phyloP scores from a whole-genome alignment of 2,113 vertebrate genomes.

The Oryzias woworae region DNA sequence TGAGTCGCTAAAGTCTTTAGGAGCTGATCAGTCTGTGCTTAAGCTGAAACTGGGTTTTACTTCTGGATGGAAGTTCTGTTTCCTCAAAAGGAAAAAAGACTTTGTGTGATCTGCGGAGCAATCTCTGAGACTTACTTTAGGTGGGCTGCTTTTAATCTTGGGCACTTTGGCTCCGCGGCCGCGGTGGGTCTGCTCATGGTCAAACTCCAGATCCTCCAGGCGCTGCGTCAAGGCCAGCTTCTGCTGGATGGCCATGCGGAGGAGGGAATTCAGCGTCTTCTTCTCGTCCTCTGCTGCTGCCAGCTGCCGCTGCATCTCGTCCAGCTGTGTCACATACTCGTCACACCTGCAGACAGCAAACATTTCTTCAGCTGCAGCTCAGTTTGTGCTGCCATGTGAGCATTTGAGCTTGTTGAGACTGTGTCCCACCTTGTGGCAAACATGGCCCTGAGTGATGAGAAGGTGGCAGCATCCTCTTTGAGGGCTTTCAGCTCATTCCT shows the following conservation, averaged over 20 bases:
- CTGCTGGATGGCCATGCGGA: constrained; percentile 98
- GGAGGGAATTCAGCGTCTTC: constrained; percentile 96
- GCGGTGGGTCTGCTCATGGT: constrained; percentile 93
- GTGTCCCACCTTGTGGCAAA: constrained; percentile 92
- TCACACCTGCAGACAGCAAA: constrained; percentile 82
- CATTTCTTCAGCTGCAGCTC: neutral
- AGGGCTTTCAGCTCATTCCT: constrained; percentile 97
- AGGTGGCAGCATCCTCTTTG: constrained; percentile 98
- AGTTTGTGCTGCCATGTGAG: neutral
- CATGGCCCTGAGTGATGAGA: constrained; percentile 98
- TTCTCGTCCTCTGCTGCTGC: constrained; percentile 98
- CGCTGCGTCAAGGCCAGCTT: constrained; percentile 96
- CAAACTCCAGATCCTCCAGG: constrained; percentile 97
- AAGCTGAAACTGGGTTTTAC: too few species aligned
- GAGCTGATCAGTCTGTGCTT: too few species aligned
- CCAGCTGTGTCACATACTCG: constrained; percentile 95
- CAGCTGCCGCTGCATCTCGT: constrained; percentile 98
- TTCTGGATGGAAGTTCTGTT: too few species aligned
- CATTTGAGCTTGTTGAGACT: neutral
- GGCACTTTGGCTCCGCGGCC: constrained; percentile 90
- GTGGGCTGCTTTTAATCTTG: constrained; percentile 91
- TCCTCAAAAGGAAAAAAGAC: constrained; percentile 5
- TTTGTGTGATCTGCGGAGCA: constrained; percentile 72
- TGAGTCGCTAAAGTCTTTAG: too few species aligned
- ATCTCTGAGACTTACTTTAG: constrained; percentile 94